phyloP scores from a whole-genome alignment of 2,888 invertebrate genomes.

The Temnothorax rugatulus region DNA sequence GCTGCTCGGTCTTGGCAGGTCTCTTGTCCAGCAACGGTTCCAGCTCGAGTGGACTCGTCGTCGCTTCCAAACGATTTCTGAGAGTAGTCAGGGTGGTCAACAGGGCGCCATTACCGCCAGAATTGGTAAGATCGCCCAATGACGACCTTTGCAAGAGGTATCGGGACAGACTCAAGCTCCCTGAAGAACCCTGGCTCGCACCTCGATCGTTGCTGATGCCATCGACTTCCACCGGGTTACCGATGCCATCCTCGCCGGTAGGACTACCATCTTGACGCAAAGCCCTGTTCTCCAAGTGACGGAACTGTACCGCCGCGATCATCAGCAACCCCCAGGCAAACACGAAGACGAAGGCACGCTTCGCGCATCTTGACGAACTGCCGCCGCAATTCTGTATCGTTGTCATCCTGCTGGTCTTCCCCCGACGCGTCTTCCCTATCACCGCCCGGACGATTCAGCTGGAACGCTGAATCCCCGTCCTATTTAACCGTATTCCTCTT shows the following conservation, averaged over 20 bases:
- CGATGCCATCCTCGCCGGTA: conserved; percentile 71
- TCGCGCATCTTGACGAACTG: conserved; percentile 85
- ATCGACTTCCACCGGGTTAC: conserved; percentile 63
- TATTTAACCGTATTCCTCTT: neutral
- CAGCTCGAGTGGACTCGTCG: conserved; percentile 86
- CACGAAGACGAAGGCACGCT: conserved; percentile 86
- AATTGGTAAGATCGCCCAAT: conserved; percentile 71
- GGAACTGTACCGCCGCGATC: conserved; percentile 85
- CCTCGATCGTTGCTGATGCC: conserved; percentile 18
- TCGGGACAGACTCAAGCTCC: conserved; percentile 85
- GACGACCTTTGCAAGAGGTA: conserved; percentile 87
- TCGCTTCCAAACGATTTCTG: conserved; percentile 82
- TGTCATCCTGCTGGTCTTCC: conserved; percentile 16
- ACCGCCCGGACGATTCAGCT: neutral
- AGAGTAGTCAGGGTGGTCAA: conserved; percentile 78
- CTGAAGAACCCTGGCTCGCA: conserved; percentile 79
- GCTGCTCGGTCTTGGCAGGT: conserved; percentile 90
- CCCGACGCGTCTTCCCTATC: neutral
- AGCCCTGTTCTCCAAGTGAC: conserved; percentile 80
- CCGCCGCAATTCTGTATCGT: conserved; percentile 78
- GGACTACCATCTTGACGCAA: conserved; percentile 68
- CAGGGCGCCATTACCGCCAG: conserved; percentile 64
- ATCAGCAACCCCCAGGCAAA: conserved; percentile 87
- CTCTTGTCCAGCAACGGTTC: conserved; percentile 89
- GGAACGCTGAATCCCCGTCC: neutral